Evolutionary conservation across 2,888 invertebrate species (phyloP), one percentile per base, ranked within the genome.

Genomic region (Xanthorhoe spadicearia): DNA sequence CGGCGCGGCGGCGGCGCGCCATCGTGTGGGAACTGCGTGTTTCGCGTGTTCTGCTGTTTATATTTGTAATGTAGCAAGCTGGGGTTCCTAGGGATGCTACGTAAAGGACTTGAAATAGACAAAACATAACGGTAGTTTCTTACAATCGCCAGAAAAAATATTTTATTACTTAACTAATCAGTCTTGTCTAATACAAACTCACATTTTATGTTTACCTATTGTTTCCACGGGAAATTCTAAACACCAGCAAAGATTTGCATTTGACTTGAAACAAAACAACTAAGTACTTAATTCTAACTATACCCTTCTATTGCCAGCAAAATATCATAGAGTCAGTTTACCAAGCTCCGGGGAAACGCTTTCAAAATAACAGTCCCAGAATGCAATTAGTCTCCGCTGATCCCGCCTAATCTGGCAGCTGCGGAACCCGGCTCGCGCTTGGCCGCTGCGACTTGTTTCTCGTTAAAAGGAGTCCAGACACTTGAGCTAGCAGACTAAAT

Each of bases 11-110:
- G 43, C 13, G 61, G 58, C 65, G 43, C 68, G 68, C 69, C 70
- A 60, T 62, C 56, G 62, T 68, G 64, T 68, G 64, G 68, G 60
- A 69, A 66, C 64, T 50, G 52, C 64, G 51, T 32, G 68, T 61
- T 71, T 62, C 62, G 69, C 64, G 56, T 55, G 54, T 49, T 51
- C 51, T 8, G 49, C 17, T 58, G 70, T 70, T 72, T 66, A 65
- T 67, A n/a, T n/a, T n/a, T n/a, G n/a, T n/a, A n/a, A n/a, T n/a
- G 57, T 69, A 55, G 62, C 63, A 54, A 56, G 35, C 55, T 61
- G 67, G 65, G 61, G 59, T 67, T 62, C 54, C 23, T 17, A 13
- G 48, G 48, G 23, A 8, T 43, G 32, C 32, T 32, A 13, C 13
- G 13, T 2, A 43, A 43, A 13, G 13, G 13, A 13, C 13, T 13